Percentiles rank a stretch among this genome's conserved stretches.
Evolutionary conservation across 1,140 invertebrate species (phyloP).

Genomic region (Tetramorium parvispinum): DNA sequence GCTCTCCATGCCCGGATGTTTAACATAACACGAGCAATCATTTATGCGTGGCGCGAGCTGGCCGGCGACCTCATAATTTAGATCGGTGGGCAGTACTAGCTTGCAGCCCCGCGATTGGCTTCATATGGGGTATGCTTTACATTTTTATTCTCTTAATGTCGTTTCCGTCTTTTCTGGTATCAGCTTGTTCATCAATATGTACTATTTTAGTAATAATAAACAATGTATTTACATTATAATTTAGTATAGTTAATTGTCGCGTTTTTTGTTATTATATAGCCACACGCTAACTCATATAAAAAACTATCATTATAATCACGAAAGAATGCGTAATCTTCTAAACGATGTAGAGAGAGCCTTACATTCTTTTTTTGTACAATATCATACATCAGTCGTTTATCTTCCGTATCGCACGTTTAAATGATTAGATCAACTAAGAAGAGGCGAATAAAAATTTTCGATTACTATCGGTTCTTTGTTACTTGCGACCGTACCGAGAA

Average conservation of each 20-base stretch:
- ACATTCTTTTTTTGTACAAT: not conserved
- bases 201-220: not conserved
- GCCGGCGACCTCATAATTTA: constrained; percentile 84
- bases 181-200: not conserved
- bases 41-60: constrained; percentile 84
- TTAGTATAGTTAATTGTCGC: not conserved
- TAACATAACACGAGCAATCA: constrained; percentile 86
- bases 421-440: constrained; percentile 10
- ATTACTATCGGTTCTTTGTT: constrained; percentile 13
- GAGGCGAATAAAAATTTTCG: constrained; percentile 18
- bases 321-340: not conserved
- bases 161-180: constrained; percentile 47
- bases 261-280: not conserved
- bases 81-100: constrained; percentile 82
- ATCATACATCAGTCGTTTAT: constrained; percentile 34
- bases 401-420: not conserved
- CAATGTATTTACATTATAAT: not conserved
- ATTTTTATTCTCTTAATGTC: constrained; percentile 51
- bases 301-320: not conserved
- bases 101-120: constrained; percentile 76
- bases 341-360: not conserved
- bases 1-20: constrained; percentile 79
- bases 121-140: constrained; percentile 70
- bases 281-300: not conserved
- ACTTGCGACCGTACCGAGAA: not conserved